A percentile compares a stretch with the other conserved stretches of the same genome.
Conservation (phyloP, 1,140 invertebrate species). For the Brachystomella parvula region DNA sequence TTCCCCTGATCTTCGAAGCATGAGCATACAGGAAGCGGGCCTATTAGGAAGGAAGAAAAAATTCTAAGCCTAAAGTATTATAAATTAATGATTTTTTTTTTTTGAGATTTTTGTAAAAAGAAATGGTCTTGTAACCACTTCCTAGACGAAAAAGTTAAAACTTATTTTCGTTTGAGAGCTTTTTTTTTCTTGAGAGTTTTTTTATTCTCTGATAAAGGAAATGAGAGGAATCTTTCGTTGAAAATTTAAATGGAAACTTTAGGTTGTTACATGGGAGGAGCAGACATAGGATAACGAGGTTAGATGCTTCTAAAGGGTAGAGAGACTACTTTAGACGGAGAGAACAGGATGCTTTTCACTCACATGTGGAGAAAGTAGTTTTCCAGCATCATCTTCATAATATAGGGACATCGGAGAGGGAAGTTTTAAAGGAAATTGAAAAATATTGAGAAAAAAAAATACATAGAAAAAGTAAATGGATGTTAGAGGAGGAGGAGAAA, state of each 20-base stretch:
- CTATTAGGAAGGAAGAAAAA: not conserved
- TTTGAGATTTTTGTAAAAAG: not conserved
- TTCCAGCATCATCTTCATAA: constrained; percentile 7
- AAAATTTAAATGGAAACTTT: constrained; percentile 10
- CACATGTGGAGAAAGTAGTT: constrained; percentile 10
- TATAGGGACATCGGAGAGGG: constrained; percentile 1
- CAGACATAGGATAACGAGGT: constrained; percentile 7
- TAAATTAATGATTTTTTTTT: constrained; percentile 7
- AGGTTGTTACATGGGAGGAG: not conserved
- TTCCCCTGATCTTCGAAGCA: too few species aligned
- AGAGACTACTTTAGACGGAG: not conserved
- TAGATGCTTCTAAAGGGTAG: constrained; percentile 8
- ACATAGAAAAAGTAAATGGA: not conserved
- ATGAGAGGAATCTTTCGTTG: not conserved
- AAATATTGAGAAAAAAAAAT: constrained; percentile 23
- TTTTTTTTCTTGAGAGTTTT: too few species aligned
- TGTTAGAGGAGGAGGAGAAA: not conserved
- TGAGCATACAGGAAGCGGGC: too few species aligned
- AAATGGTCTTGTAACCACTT: not conserved
- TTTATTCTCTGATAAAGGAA: constrained; percentile 5
- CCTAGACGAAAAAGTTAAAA: not conserved
- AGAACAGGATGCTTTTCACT: constrained; percentile 8
- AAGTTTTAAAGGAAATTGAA: constrained; percentile 28
- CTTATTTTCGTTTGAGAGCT: too few species aligned
- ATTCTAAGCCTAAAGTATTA: not conserved